Conservation (phyloP, 2,888 invertebrate species). For the Asteroscopus sphinx region DNA sequence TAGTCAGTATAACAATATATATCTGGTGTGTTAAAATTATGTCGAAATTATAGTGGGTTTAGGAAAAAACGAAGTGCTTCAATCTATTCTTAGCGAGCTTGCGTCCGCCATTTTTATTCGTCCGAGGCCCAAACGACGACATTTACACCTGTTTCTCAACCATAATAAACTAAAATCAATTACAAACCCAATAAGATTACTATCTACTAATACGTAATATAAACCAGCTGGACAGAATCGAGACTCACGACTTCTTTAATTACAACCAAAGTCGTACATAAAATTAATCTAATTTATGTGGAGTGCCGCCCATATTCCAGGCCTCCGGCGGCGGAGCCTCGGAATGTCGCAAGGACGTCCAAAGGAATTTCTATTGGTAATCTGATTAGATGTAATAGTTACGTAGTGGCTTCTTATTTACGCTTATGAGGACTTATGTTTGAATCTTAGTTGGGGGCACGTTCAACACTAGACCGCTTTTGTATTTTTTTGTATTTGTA, state of each 20-base stretch:
- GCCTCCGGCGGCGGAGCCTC: background rate
- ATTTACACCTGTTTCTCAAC: background rate
- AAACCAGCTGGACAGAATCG: slow-evolving; percentile 23
- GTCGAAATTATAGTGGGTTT: no score
- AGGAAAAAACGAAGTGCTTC: no score
- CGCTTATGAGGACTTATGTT: background rate
- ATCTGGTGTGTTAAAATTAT: no score
- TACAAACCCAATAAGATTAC: slow-evolving; percentile 12
- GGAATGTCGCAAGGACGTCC: slow-evolving; percentile 33
- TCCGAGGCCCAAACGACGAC: no score
- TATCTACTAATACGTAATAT: slow-evolving; percentile 10
- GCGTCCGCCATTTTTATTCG: no score
- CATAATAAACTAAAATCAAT: slow-evolving; percentile 14
- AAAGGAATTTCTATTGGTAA: slow-evolving; percentile 13
- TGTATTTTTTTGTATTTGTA: no score
- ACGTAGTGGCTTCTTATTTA: background rate
- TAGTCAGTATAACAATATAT: no score
- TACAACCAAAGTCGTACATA: slow-evolving; percentile 18
- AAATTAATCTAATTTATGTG: slow-evolving; percentile 35
- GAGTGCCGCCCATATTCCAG: slow-evolving; percentile 13
- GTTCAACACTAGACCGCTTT: no score
- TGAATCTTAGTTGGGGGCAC: no score
- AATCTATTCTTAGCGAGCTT: no score
- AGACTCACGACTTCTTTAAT: slow-evolving; percentile 43
- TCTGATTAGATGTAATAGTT: slow-evolving; percentile 4